Base-by-base conservation (phyloP, 2,888 invertebrate species). In the Calliphora vomitoria region DNA sequence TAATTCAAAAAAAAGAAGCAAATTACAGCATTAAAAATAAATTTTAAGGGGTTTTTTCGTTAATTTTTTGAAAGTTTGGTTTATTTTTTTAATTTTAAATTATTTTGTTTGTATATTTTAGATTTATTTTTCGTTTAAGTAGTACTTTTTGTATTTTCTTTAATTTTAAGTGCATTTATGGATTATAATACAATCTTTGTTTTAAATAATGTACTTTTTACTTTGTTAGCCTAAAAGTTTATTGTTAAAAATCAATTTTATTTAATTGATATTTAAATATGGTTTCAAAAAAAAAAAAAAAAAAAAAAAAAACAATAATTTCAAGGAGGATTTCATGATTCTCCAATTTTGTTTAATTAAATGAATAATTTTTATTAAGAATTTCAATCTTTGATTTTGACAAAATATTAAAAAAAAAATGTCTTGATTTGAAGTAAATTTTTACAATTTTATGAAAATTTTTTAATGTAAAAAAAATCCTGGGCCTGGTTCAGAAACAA, bases 131-230 rank as follows among this genome's bases (percentile, higher is more conserved):
- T 41, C 20, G 8, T 71, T 71, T 74, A 55, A 71, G 6, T 62
- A 50, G 60, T 64, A 25, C 3, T 81, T 74, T 62, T 68, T 25
- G 31, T 62, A 31, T 55, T 25, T 25, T 75, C 79, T 87, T 87
- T 66, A 80, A 83, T 81, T 87, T 87, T 66, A 80, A 83, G 85
- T 85, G 31, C 44, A 62, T 88, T 84, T 69, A 79, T 62, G 64
- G 6, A 53, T 69, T 88, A 68, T 83, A 53, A 69, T 83, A 82
- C 66, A 74, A 80, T n/a, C 64, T 72, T 47, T 66, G 8, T 55
- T 50, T 72, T 35, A 15, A 25, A 25, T 25, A 25, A 25, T 25
- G 25, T 25, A 25, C 25, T 25, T 62, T 44, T n/a, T 66, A 64
- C 38, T 15, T 20, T 4, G 69, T 6, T 8, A 50, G 10, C 10